Conservation (phyloP, 2,797 vertebrate species). For the Petrocephalus schoutedeni region DNA sequence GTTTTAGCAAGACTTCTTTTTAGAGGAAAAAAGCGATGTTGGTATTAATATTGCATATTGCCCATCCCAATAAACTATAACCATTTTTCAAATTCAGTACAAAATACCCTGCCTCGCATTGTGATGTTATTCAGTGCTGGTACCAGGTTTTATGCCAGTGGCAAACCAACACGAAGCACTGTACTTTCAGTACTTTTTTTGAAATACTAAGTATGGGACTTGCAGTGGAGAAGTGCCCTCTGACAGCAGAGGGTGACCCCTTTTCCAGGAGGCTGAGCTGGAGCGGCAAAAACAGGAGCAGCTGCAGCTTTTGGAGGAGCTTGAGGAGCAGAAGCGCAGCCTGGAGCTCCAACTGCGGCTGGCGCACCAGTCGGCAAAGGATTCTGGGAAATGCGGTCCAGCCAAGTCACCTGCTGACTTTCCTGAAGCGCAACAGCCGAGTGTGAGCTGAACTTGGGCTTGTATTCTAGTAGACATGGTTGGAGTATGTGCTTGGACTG, state of each 20-base stretch:
- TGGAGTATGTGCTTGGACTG: background rate
- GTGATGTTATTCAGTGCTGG: background rate
- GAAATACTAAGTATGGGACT: background rate
- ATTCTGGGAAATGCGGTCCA: slow-evolving; percentile 34
- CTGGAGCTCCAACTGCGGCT: slow-evolving; percentile 69
- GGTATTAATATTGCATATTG: background rate
- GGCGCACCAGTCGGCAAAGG: slow-evolving; percentile 53
- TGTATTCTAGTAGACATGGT: background rate
- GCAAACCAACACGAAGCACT: background rate
- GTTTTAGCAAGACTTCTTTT: background rate
- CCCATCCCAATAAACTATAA: background rate
- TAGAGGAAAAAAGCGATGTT: background rate
- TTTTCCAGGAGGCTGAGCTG: slow-evolving; percentile 64
- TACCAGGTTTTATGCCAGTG: background rate
- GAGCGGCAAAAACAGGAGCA: slow-evolving; percentile 78
- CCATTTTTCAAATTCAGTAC: background rate
- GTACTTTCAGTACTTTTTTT: background rate
- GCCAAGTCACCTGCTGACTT: slow-evolving; percentile 25
- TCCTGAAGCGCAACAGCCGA: background rate
- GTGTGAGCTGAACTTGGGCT: background rate
- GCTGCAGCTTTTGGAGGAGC: slow-evolving; percentile 68
- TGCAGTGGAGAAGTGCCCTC: background rate
- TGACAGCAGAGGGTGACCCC: background rate
- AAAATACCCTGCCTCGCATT: background rate
- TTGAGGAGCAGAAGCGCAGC: slow-evolving; percentile 69